Evolutionary conservation across 2,888 invertebrate species (phyloP).

Genomic region (Tineola bisselliella): DNA sequence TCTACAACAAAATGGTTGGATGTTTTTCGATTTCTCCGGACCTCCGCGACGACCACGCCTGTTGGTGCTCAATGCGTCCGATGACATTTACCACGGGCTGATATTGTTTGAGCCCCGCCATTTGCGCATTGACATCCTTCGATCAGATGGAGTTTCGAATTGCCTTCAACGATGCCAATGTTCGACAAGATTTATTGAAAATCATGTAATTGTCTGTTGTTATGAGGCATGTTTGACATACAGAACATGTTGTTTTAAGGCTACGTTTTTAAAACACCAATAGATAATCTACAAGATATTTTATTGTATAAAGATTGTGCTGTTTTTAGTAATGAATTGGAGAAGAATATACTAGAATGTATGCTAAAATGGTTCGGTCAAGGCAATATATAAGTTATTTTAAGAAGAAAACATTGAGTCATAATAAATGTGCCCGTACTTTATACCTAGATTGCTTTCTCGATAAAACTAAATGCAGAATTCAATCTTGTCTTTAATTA

Average conservation of each 20-base stretch:
- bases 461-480: slow-evolving; percentile 9
- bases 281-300: neutral
- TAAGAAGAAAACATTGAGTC: neutral
- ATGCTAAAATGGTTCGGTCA: neutral
- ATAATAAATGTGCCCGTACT: neutral
- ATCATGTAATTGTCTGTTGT: slow-evolving; percentile 10
- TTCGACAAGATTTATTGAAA: slow-evolving; percentile 1
- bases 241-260: neutral
- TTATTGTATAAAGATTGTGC: neutral
- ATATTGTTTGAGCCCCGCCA: slow-evolving; percentile 32
- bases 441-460: neutral
- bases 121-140: slow-evolving; percentile 39
- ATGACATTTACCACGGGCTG: slow-evolving; percentile 39
- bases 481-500: slow-evolving; percentile 14
- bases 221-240: slow-evolving; percentile 4
- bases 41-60: slow-evolving; percentile 25
- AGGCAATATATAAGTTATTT: neutral
- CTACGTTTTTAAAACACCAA: neutral
- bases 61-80: slow-evolving; percentile 28
- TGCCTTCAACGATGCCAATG: slow-evolving; percentile 15
- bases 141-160: slow-evolving; percentile 27
- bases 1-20: slow-evolving; percentile 27
- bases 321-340: neutral
- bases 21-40: slow-evolving; percentile 19
- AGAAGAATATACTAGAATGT: neutral